Conservation (phyloP, 2,113 vertebrate species). For the Phaethornis superciliosus region DNA sequence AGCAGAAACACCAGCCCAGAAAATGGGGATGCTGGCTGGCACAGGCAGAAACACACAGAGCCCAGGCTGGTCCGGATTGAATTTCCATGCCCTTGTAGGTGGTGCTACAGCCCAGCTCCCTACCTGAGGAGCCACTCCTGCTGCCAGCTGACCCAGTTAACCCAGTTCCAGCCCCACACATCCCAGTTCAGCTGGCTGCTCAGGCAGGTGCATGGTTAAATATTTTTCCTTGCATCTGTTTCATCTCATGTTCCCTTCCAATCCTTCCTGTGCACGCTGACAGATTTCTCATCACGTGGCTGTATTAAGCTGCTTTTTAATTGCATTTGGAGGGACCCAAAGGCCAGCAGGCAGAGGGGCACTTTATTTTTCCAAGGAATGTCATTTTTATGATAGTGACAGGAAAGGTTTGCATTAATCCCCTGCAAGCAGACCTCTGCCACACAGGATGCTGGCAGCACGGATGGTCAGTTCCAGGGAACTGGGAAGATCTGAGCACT, state of each 20-base stretch:
- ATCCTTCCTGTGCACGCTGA: not conserved
- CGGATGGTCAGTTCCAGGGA: not conserved
- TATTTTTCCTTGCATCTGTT: not conserved
- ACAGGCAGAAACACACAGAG: not conserved
- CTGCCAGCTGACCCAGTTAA: not conserved
- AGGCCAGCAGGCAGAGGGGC: slow-evolving; percentile 32
- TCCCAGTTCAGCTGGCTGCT: not conserved
- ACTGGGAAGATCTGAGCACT: not conserved
- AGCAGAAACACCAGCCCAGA: not conserved
- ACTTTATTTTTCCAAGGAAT: slow-evolving; percentile 6
- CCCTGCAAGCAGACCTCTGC: slow-evolving; percentile 26
- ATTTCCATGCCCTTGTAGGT: not conserved
- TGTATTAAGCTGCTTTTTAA: slow-evolving; percentile 55
- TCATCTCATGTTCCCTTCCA: not conserved
- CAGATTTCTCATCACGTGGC: slow-evolving; percentile 3
- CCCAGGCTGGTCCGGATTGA: fast-evolving
- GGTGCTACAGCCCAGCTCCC: not conserved
- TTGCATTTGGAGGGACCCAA: slow-evolving; percentile 41
- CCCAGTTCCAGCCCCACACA: fast-evolving
- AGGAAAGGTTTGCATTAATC: slow-evolving; percentile 35
- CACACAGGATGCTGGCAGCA: not conserved
- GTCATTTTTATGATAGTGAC: slow-evolving; percentile 5
- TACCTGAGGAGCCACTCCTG: not conserved
- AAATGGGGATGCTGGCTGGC: not conserved
- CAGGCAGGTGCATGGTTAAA: not conserved